Base-by-base conservation (phyloP, 2,113 vertebrate species). In the Indicator indicator region DNA sequence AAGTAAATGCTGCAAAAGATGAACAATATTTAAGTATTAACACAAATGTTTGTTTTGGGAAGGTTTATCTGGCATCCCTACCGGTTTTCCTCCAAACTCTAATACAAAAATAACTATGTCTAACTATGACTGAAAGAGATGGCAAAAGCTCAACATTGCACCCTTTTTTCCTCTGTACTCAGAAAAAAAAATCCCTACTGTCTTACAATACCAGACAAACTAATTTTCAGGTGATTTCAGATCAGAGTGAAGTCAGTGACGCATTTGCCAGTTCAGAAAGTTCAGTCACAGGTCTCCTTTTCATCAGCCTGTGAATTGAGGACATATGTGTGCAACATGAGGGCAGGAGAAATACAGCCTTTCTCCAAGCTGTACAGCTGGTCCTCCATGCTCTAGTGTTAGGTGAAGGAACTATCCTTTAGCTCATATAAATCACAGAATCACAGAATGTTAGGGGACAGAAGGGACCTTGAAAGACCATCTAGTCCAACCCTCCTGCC, bases 11-110 rank as follows among this genome's bases (percentile, higher is more conserved):
- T 65, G 86, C 0, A 1, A 88, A 91, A 95, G 86, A 86, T 79
- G 94, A 95, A 96, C 89, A 97, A 93, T 94, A 93, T 97, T 90
- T 94, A 97, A 97, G 76, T 93, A 96, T 95, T 95, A 97, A 94
- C 90, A 91, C 77, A 86, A 95, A 91, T 72, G 79, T 13, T n/a
- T 95, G 86, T 95, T 94, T 96, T 76, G 80, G 80, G 89, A 91
- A 86, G 73, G 88, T 95, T 94, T 95, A 88, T 96, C 90, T 94
- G 93, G 83, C 85, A 79, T 92, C 83, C 90, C 58, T 65, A 90
- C 63, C 2, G 1, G 70, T 94, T 91, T 86, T 93, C 50, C 76
- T 95, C 67, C 46, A 65, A 94, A 73, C 42, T 78, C 50, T 86
- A 91, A 93, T 81, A 95, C 83, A 95, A 94, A 96, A 96, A 95